A percentile compares a stretch with the other conserved stretches of the same genome.
These are phyloP conservation scores for Zaprionus kolodkinae DNA, from an alignment of 1,140 invertebrate species.

Conservation along the genomic window DNA sequence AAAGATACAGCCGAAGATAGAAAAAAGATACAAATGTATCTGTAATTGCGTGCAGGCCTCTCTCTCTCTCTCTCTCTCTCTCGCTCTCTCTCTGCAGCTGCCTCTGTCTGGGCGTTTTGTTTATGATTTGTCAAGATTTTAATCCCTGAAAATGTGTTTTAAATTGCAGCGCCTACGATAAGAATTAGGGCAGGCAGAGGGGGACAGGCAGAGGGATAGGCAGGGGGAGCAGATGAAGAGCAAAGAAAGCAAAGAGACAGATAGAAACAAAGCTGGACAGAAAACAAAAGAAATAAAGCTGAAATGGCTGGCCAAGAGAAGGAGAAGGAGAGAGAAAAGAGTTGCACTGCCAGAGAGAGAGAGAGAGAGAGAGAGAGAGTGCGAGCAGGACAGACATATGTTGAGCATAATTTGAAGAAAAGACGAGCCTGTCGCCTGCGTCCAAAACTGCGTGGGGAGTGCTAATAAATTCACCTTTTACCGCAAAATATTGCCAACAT, in stretches of 20 bases:
- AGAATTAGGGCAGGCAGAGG: conserved; percentile 21
- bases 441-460: conserved; percentile 35
- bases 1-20: conserved; percentile 15
- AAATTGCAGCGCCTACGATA: conserved; percentile 59
- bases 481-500: conserved; percentile 79
- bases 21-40: conserved; percentile 53
- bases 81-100: no score
- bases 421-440: conserved; percentile 26
- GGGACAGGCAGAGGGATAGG: neutral
- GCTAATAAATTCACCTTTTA: conserved; percentile 80
- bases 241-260: neutral
- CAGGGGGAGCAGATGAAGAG: conserved; percentile 4
- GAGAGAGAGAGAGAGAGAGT: neutral
- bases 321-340: conserved; percentile 8
- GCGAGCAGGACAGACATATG: conserved; percentile 32
- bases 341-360: neutral
- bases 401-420: conserved; percentile 41
- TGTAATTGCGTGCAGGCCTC: conserved; percentile 49
- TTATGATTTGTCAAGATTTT: conserved; percentile 78
- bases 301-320: conserved; percentile 21
- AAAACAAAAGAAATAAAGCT: conserved; percentile 13
- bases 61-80: neutral
- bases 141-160: conserved; percentile 64
- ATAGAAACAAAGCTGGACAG: neutral
- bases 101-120: conserved; percentile 60